Evolutionary conservation across 2,888 invertebrate genomes (phyloP), one percentile per base, ranked within the genome.

Genomic region (Criorhina ranunculi): DNA sequence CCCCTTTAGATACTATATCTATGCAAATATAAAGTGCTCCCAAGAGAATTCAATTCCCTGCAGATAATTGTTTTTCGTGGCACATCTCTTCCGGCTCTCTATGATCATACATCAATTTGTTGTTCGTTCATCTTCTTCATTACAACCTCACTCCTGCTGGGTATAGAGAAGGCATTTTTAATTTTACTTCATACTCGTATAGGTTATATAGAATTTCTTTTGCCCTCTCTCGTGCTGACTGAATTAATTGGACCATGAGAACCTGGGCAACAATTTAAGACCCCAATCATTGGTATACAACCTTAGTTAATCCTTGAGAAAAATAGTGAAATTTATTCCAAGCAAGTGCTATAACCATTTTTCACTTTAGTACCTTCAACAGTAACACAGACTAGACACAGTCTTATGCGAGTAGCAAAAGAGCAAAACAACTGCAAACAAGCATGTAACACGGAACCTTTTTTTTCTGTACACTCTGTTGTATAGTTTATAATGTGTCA

Each of bases 361-460:
- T 85, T 80, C 80, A 85, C 80, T 80, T 79, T 64, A 51, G 67
- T 77, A 70, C 70, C 66, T 77, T 62, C 57, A 42, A 24, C 53
- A 55, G 57, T 29, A 46, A 69, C 73, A 59, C 55, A 57, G 69
- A 53, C 72, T 62, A 55, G 35, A 37, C 15, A 46, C 31, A 51
- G 8, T 4, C 29, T n/a, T 15, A 44, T 12, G 19, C 37, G 17
- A 79, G 55, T 51, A 44, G n/a, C 17, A 8, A 29, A 29, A 46
- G 35, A 73, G 29, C 66, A 72, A 24, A 67, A 40, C 57, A 69
- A 37, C 59, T 72, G 17, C 57, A 62, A 19, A 44, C 42, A 57
- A 55, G 64, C 82, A 66, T 79, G 85, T 80, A 85, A 80, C 85
- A 85, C 85, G 85, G 85, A 85, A 85, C 80, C 85, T 69, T 76